Conservation (phyloP, 2,888 invertebrate species). For the Galeopsomyia nigrocyanea region DNA sequence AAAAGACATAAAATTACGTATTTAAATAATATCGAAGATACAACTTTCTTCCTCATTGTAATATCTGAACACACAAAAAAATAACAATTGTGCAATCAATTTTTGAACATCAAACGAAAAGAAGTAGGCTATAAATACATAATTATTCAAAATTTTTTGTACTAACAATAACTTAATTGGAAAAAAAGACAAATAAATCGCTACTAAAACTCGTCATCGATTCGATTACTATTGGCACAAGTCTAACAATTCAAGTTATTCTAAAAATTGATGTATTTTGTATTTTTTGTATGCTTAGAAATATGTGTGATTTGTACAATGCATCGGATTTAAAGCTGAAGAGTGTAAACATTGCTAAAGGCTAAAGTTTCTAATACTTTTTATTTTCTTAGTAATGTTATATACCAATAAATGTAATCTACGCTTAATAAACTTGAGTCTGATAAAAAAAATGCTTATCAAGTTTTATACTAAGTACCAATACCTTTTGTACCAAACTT, state of each 20-base stretch:
- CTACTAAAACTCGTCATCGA: too few species aligned
- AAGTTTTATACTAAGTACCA: neutral
- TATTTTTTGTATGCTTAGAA: slow-evolving; percentile 44
- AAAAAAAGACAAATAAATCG: too few species aligned
- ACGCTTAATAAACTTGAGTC: slow-evolving; percentile 44
- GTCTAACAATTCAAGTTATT: slow-evolving; percentile 23
- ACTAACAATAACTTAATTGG: too few species aligned
- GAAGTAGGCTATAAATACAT: neutral
- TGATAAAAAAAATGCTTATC: slow-evolving; percentile 27
- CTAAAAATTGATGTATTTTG: slow-evolving; percentile 44
- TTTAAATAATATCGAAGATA: slow-evolving; percentile 39
- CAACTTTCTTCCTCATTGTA: slow-evolving; percentile 41
- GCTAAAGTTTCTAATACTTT: slow-evolving; percentile 39
- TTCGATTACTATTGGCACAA: too few species aligned
- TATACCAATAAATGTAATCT: slow-evolving; percentile 41
- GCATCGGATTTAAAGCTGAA: slow-evolving; percentile 31
- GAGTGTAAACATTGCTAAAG: slow-evolving; percentile 31
- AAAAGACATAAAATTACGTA: slow-evolving; percentile 50
- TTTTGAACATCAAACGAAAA: slow-evolving; percentile 36
- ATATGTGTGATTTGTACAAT: slow-evolving; percentile 38
- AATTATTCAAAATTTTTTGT: too few species aligned
- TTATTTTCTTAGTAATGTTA: slow-evolving; percentile 42
- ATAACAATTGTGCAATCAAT: slow-evolving; percentile 39
- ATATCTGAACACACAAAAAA: slow-evolving; percentile 36
- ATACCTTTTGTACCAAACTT: too few species aligned